Percentiles rank a stretch among this genome's conserved stretches.
Evolutionary conservation across 2,113 vertebrate species (phyloP).

Genomic region (Poeciliopsis prolifica): DNA sequence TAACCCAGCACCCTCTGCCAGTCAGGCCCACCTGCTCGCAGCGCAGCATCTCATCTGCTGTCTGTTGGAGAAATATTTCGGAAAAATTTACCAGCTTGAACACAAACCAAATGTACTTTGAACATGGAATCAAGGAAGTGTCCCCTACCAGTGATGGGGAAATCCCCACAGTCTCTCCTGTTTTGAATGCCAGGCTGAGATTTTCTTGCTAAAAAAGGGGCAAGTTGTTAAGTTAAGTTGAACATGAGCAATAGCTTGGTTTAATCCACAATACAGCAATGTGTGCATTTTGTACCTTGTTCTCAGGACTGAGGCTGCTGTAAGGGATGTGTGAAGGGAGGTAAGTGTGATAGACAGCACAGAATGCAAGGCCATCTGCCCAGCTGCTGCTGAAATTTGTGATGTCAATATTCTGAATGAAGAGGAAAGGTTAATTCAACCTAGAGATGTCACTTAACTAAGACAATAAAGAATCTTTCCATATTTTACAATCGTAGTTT

Average conservation of each 20-base stretch:
- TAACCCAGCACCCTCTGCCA: conserved; percentile 85
- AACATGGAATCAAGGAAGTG: neutral
- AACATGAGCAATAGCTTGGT: neutral
- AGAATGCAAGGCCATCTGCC: conserved; percentile 83
- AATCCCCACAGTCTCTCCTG: conserved; percentile 77
- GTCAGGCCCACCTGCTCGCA: conserved; percentile 79
- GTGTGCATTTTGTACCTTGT: conserved; percentile 69
- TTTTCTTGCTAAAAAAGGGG: conserved; percentile 74
- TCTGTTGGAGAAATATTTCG: conserved; percentile 63
- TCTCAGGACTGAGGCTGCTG: conserved; percentile 71
- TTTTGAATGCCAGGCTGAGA: conserved; percentile 80
- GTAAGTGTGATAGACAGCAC: conserved; percentile 82
- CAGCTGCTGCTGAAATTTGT: conserved; percentile 87
- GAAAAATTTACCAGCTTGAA: neutral
- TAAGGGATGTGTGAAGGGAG: conserved; percentile 82
- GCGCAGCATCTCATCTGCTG: conserved; percentile 81
- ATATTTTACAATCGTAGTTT: neutral
- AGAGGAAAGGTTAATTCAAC: neutral
- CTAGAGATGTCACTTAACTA: neutral
- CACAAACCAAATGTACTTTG: neutral
- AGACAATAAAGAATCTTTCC: neutral
- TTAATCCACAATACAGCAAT: neutral
- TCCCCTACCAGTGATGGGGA: conserved; percentile 70
- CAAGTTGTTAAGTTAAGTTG: neutral
- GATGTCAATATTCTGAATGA: conserved; percentile 81